Evolutionary conservation across 2,888 invertebrate species (phyloP).

Genomic region (Azorinus chamasolen): DNA sequence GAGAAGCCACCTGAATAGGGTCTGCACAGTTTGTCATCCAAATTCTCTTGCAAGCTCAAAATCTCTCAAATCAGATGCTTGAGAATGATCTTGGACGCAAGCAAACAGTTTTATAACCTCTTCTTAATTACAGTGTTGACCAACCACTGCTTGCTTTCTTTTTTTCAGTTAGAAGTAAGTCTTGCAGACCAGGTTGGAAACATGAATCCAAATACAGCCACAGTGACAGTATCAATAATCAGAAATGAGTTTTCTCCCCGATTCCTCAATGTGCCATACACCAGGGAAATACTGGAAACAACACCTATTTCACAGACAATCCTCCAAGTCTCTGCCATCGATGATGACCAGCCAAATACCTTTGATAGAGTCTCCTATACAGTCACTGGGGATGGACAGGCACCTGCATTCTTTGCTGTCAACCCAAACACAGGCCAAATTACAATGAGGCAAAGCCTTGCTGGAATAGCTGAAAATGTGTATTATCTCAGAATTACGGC

Average conservation of each 20-base stretch:
- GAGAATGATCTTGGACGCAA: too few species aligned
- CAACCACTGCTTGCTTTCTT: conserved; percentile 1
- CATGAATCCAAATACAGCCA: conserved; percentile 67
- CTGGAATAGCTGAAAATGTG: conserved; percentile 18
- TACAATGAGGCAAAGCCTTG: conserved; percentile 45
- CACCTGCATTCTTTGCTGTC: conserved; percentile 78
- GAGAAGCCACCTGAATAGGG: too few species aligned
- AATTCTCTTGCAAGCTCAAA: too few species aligned
- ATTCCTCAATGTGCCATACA: conserved; percentile 61
- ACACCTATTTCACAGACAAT: conserved; percentile 31
- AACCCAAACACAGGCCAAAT: conserved; percentile 66
- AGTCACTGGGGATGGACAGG: conserved; percentile 78
- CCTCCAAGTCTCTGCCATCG: conserved; percentile 55
- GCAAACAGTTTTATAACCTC: too few species aligned
- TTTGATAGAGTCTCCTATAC: conserved; percentile 73
- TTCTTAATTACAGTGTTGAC: too few species aligned
- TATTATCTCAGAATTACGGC: conserved; percentile 67
- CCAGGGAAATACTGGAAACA: conserved; percentile 45
- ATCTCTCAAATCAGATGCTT: too few species aligned
- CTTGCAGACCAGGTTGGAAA: conserved; percentile 60
- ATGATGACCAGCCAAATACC: conserved; percentile 55
- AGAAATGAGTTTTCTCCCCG: conserved; percentile 70
- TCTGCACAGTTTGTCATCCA: too few species aligned
- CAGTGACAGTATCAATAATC: conserved; percentile 67
- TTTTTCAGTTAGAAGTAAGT: conserved; percentile 61